Percentiles rank a stretch among this genome's conserved stretches.
Conservation (phyloP, 2,113 vertebrate species). For the Myotis yumanensis region DNA sequence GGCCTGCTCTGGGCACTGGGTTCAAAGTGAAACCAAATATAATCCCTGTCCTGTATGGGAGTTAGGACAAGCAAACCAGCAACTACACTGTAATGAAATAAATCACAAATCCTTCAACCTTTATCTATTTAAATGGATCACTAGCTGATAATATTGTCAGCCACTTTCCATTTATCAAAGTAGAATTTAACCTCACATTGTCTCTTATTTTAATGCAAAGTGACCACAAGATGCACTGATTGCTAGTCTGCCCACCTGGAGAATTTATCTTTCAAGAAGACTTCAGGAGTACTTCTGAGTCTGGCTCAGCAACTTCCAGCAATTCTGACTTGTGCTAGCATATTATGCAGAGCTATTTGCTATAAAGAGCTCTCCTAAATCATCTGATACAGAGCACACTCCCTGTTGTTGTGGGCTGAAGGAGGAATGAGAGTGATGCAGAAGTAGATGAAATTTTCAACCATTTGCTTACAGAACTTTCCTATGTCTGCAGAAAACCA, state of each 20-base stretch:
- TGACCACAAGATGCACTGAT: not conserved
- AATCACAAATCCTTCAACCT: not conserved
- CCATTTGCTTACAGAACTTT: not conserved
- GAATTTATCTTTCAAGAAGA: not conserved
- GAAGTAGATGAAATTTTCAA: not conserved
- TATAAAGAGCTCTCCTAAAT: not conserved
- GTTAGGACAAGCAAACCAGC: not conserved
- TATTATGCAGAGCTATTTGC: not conserved
- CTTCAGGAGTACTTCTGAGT: not conserved
- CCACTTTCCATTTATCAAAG: not conserved
- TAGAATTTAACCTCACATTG: not conserved
- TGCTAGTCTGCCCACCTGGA: not conserved
- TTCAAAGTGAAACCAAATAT: not conserved
- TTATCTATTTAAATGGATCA: not conserved
- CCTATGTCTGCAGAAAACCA: not conserved
- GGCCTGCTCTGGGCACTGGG: not conserved
- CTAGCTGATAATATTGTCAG: not conserved
- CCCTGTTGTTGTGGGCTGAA: not conserved
- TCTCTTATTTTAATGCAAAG: not conserved
- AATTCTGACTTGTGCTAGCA: not conserved
- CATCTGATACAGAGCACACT: not conserved
- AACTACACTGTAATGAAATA: not conserved
- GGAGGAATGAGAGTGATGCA: not conserved
- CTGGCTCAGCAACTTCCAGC: not conserved
- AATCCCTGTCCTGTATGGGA: not conserved